Percentiles rank a stretch among this genome's conserved stretches.
Evolutionary conservation across 2,113 vertebrate genomes (phyloP).

Genomic region (Salvelinus fontinalis): DNA sequence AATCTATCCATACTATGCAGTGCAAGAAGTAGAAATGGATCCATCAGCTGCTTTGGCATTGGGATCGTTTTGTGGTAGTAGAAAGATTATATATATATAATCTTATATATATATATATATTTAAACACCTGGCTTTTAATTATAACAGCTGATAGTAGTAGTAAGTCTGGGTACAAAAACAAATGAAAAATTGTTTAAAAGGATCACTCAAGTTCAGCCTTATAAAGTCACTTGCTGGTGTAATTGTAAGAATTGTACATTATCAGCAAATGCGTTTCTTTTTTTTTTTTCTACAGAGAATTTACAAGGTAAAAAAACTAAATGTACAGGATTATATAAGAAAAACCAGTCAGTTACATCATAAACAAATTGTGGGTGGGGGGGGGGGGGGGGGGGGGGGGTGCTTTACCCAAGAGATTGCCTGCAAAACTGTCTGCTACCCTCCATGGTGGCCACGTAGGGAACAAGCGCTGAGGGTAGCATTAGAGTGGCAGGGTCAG

Average conservation of each 20-base stretch:
- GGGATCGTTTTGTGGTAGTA: slow-evolving; percentile 57
- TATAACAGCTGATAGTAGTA: slow-evolving; percentile 46
- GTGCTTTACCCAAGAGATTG: slow-evolving; percentile 82
- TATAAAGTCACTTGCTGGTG: slow-evolving; percentile 95
- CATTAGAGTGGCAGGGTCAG: slow-evolving; percentile 55
- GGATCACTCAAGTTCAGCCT: slow-evolving; percentile 79
- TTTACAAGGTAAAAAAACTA: slow-evolving; percentile 98
- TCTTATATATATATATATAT: slow-evolving; percentile 1
- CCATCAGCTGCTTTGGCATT: slow-evolving; percentile 67
- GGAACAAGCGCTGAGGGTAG: slow-evolving; percentile 40
- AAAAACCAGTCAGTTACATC: slow-evolving; percentile 91
- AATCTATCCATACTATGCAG: slow-evolving; percentile 37
- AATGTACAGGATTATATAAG: slow-evolving; percentile 99
- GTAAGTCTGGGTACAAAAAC: slow-evolving; percentile 62
- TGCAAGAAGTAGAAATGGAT: slow-evolving; percentile 50
- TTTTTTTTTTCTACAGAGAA: slow-evolving; percentile 84
- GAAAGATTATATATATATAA: slow-evolving; percentile 7
- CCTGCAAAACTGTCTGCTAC: slow-evolving; percentile 49
- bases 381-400: slow-evolving; percentile 83
- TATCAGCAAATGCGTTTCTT: slow-evolving; percentile 86
- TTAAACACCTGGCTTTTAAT: slow-evolving; percentile 50
- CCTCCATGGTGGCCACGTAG: slow-evolving; percentile 34
- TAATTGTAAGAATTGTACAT: slow-evolving; percentile 92
- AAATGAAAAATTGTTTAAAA: slow-evolving; percentile 69
- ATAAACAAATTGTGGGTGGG: slow-evolving; percentile 84